These are phyloP conservation scores for Mimachlamys varia DNA, from an alignment of 2,888 invertebrate species.

Conservation along the genomic window DNA sequence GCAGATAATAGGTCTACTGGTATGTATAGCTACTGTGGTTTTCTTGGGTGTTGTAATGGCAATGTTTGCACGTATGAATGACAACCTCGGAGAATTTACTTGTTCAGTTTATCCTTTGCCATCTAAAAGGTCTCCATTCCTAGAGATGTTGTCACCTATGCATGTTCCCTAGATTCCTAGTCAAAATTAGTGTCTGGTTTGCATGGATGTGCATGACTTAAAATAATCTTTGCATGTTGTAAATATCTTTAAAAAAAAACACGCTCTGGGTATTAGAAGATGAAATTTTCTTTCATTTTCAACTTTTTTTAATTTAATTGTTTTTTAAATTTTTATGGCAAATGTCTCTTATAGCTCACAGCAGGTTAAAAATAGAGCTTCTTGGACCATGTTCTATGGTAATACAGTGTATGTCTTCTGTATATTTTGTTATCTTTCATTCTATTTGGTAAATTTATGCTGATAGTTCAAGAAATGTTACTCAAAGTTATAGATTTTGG, in stretches of 20 bases:
- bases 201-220: conserved; percentile 2
- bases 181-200: background rate
- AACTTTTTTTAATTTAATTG: background rate
- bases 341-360: background rate
- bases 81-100: background rate
- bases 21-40: conserved; percentile 63
- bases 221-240: conserved; percentile 9
- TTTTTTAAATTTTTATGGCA: background rate
- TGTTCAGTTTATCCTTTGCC: too few species aligned
- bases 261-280: background rate
- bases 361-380: background rate
- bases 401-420: background rate
- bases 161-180: background rate
- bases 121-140: background rate
- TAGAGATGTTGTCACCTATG: background rate
- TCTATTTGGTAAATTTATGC: too few species aligned
- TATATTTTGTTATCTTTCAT: background rate
- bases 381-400: background rate
- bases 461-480: background rate
- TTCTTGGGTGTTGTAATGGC: background rate
- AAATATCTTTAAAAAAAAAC: background rate
- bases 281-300: background rate
- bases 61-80: background rate
- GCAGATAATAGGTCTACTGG: conserved; percentile 76
- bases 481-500: background rate